phyloP scores from a whole-genome alignment of 2,113 vertebrate species.

The Saimiri boliviensis region DNA sequence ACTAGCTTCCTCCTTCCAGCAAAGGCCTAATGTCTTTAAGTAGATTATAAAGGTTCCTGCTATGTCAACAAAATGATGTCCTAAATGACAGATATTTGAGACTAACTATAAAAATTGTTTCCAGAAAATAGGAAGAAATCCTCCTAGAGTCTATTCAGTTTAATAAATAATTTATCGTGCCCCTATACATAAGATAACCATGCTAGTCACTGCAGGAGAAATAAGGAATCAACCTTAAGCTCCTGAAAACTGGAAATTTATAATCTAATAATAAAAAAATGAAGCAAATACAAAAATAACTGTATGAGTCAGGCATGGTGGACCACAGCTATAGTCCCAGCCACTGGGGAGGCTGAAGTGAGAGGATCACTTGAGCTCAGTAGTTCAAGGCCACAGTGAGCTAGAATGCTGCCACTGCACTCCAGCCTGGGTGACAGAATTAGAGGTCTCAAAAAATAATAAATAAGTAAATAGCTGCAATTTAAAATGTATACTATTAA shows the following conservation, averaged over 20 bases:
- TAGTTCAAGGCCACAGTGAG: background rate
- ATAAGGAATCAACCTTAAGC: background rate
- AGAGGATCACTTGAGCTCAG: background rate
- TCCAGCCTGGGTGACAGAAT: background rate
- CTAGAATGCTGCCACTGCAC: background rate
- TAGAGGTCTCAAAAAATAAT: background rate
- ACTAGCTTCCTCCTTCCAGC: background rate
- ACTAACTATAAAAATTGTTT: background rate
- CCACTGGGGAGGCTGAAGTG: background rate
- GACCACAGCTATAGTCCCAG: background rate
- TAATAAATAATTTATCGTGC: background rate
- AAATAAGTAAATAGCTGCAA: background rate
- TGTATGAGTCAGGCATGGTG: background rate
- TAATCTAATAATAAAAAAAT: background rate
- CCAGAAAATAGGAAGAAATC: background rate
- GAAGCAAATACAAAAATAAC: background rate
- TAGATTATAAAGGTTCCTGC: background rate
- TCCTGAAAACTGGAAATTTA: background rate
- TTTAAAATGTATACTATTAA: background rate
- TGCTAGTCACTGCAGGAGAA: background rate
- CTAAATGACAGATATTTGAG: background rate
- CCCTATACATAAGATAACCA: background rate
- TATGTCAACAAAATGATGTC: constrained; percentile 4
- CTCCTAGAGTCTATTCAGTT: background rate
- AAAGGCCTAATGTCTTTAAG: constrained; percentile 8